These are phyloP conservation scores for Neelides folsomi DNA, from an alignment of 2,888 invertebrate genomes.

Conservation along the genomic window DNA sequence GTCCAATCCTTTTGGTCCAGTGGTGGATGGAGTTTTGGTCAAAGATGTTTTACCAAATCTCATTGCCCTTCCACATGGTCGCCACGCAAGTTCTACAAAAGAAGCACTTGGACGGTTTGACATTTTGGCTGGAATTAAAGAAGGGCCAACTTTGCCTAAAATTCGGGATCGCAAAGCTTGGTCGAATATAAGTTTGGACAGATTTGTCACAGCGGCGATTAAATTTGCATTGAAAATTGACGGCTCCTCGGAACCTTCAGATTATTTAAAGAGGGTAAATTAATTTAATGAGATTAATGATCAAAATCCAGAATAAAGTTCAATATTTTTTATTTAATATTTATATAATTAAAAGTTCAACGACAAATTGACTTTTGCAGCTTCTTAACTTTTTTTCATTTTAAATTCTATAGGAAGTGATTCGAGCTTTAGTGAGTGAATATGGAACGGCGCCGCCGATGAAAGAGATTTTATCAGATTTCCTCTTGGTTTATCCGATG, in stretches of 20 bases:
- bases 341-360: no score
- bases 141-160: conserved; percentile 23
- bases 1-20: conserved; percentile 26
- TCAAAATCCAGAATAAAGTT: no score
- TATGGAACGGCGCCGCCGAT: conserved; percentile 26
- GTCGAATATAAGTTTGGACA: conserved; percentile 22
- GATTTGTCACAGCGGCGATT: conserved; percentile 29
- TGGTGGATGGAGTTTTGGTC: conserved; percentile 24
- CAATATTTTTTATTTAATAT: no score
- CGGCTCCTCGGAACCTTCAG: conserved; percentile 23
- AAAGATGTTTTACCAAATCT: conserved; percentile 7
- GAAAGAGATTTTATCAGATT: conserved; percentile 26
- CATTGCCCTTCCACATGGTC: neutral
- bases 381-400: no score
- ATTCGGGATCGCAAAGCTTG: conserved; percentile 13
- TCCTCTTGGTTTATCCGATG: conserved; percentile 25
- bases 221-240: conserved; percentile 26
- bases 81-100: conserved; percentile 4
- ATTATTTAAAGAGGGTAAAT: conserved; percentile 19
- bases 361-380: no score
- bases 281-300: no score
- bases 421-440: conserved; percentile 22
- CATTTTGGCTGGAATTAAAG: conserved; percentile 26
- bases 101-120: conserved; percentile 27
- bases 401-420: conserved; percentile 24